Evolutionary conservation across 2,888 invertebrate genomes (phyloP).

Genomic region (Phrixothrix hirtus): DNA sequence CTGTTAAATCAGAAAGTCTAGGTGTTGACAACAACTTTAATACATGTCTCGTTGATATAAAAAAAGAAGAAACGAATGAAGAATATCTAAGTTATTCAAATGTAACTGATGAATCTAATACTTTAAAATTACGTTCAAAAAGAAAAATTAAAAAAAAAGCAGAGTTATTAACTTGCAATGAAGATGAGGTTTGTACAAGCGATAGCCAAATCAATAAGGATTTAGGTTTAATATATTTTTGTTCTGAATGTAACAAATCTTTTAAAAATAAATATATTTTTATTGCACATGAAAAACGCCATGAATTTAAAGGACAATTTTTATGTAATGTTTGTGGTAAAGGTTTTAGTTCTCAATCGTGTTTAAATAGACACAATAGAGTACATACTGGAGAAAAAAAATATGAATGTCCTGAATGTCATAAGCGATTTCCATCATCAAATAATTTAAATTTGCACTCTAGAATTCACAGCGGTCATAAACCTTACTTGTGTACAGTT

Average conservation of each 20-base stretch:
- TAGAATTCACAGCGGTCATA: conserved; percentile 33
- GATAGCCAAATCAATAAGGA: conserved; percentile 6
- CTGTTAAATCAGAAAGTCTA: background rate
- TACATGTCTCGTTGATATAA: no score
- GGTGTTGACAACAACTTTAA: background rate
- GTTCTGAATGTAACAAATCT: conserved; percentile 42
- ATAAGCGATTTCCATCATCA: conserved; percentile 35
- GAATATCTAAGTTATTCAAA: background rate
- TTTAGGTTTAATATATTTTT: conserved; percentile 31
- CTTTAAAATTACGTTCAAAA: no score
- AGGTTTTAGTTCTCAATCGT: conserved; percentile 34
- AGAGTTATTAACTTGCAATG: background rate
- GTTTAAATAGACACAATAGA: conserved; percentile 38
- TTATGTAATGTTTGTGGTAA: conserved; percentile 37
- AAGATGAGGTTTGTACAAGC: no score
- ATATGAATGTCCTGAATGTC: conserved; percentile 35
- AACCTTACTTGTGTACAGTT: conserved; percentile 37
- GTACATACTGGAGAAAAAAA: conserved; percentile 40
- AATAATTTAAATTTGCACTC: conserved; percentile 35
- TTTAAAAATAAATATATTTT: conserved; percentile 46
- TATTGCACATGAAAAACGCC: conserved; percentile 39
- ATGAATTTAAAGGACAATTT: conserved; percentile 44
- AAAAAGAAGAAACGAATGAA: conserved; percentile 5
- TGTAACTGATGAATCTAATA: background rate
- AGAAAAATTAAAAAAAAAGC: background rate